Evolutionary conservation across 1,140 invertebrate species (phyloP), one percentile per base, ranked within the genome.

Genomic region (Drosophila arizonae): DNA sequence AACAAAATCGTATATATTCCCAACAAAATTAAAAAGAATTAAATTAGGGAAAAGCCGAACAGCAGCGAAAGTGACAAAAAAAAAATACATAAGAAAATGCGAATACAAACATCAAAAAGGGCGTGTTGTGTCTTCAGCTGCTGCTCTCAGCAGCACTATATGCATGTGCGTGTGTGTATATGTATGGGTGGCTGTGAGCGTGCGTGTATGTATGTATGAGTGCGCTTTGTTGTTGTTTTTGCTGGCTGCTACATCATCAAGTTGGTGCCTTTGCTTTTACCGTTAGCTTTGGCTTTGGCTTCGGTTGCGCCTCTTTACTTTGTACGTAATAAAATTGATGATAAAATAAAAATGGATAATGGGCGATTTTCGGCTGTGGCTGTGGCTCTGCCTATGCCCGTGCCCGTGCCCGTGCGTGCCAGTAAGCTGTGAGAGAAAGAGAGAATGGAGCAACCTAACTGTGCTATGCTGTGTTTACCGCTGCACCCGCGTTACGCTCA

Each of bases 331-430:
- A 86, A 86, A 86, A 86, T 86, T 86, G 81, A 86, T 81, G 82
- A 86, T 86, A 81, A 86, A 86, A 86, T 85, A 86, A 86, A 86
- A 86, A 81, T 86, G 81, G 81, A 86, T 86, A 86, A 86, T 86
- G 81, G 78, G 72, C 82, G 78, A 86, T 78, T 86, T 77, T 85
- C 77, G 74, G 77, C 82, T 71, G 54, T 39, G 61, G 48, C 55
- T 33, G 33, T 33, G 33, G 6, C 33, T 33, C 6, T 33, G 33
- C 33, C 28, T 30, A 0, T 30, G 28, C 3, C 28, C 4, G 28
- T 30, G 6, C 5, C 28, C 28, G 28, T 30, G 21, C 21, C 21
- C 21, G 21, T 6, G 6, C 21, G 21, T 6, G 6, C 5, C 33
- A 10, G 24, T 56, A 10, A 48, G 5, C 9, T 24, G 21, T 10